Evolutionary conservation across 2,888 invertebrate species (phyloP).

Genomic region (Endotricha flammealis): DNA sequence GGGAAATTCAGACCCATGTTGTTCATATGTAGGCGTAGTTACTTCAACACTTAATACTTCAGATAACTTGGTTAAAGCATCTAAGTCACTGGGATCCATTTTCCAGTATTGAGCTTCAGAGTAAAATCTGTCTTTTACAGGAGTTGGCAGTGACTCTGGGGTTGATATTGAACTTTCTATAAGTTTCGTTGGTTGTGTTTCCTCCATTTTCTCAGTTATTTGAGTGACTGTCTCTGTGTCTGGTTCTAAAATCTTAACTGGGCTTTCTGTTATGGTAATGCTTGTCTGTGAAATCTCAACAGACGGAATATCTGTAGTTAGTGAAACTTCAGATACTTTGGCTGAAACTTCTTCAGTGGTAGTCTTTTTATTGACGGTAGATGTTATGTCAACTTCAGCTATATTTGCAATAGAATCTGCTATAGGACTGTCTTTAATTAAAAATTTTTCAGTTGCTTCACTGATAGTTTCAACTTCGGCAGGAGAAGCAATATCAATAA

Average conservation of each 20-base stretch:
- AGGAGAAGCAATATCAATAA: constrained; percentile 16
- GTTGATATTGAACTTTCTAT: constrained; percentile 45
- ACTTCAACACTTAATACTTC: constrained; percentile 48
- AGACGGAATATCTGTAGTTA: constrained; percentile 26
- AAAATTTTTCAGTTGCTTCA: not conserved
- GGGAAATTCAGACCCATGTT: no score
- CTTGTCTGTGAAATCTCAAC: constrained; percentile 19
- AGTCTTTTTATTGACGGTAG: not conserved
- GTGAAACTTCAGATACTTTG: constrained; percentile 4
- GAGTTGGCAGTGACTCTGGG: constrained; percentile 61
- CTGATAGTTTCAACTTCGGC: not conserved
- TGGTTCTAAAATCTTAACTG: not conserved
- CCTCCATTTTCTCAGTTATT: constrained; percentile 8
- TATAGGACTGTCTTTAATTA: not conserved
- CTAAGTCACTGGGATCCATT: constrained; percentile 44
- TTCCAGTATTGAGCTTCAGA: constrained; percentile 71
- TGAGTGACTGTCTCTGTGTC: constrained; percentile 18
- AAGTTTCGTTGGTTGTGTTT: constrained; percentile 18
- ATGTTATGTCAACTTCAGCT: not conserved
- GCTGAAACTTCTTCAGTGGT: not conserved
- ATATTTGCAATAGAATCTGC: no score
- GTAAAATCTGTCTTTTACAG: constrained; percentile 61
- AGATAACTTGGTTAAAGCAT: constrained; percentile 34
- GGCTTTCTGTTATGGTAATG: not conserved
- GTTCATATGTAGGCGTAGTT: constrained; percentile 21